phyloP scores from a whole-genome alignment of 2,888 invertebrate genomes.

The Reticulitermes lucifugus region DNA sequence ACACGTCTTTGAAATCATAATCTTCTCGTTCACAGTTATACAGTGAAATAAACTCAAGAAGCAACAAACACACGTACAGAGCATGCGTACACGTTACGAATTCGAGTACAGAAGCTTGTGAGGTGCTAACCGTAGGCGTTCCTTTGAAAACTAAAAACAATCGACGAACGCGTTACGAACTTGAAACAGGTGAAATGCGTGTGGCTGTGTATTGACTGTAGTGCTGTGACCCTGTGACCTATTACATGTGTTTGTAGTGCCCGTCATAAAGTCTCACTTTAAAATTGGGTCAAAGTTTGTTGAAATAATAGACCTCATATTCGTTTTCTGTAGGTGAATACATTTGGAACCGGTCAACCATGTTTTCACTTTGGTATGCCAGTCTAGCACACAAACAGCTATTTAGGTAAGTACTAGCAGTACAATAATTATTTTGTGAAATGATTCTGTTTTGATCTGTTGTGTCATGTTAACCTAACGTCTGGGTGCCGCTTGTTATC shows the following conservation, averaged over 20 bases:
- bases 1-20: neutral
- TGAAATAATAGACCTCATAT: neutral
- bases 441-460: neutral
- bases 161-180: neutral
- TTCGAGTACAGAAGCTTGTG: neutral
- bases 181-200: neutral
- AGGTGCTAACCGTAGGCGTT: neutral
- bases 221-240: slow-evolving; percentile 2
- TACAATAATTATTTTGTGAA: neutral
- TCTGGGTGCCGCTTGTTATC: neutral
- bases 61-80: neutral
- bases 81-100: neutral
- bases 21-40: neutral
- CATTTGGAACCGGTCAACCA: slow-evolving; percentile 54
- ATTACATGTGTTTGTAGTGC: neutral
- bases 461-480: slow-evolving; percentile 34
- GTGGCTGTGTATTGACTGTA: neutral
- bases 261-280: too few species aligned
- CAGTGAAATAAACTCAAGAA: neutral
- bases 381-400: slow-evolving; percentile 61
- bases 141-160: neutral
- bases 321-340: neutral
- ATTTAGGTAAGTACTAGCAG: slow-evolving; percentile 61
- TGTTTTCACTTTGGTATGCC: slow-evolving; percentile 64
- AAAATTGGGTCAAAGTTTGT: neutral